Base-by-base conservation (phyloP, 2,888 invertebrate genomes). In the Synergus umbraculus region DNA sequence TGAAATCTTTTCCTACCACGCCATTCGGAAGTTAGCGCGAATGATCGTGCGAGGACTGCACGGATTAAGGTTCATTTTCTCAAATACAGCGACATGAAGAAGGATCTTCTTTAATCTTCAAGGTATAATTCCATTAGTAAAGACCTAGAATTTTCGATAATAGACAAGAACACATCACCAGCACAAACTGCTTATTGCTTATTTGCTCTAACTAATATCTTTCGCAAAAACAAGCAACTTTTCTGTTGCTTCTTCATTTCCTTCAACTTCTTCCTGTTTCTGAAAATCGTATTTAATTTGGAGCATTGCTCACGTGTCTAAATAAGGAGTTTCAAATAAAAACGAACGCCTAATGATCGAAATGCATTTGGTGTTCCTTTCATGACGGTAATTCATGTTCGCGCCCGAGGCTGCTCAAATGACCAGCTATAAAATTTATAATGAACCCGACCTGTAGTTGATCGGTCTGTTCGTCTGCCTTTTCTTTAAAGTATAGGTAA, bases 401-500 rank as follows among this genome's bases (percentile, higher is more conserved):
- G 78, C 77, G 73, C 73, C 63, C 22, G 64, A 79, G 85, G 79
- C 84, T 83, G 83, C 79, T 86, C 86, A 86, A 89, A 89, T 87
- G 89, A 87, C 88, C 87, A 86, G 85, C 85, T 87, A 88, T 88
- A 89, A 88, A 88, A 87, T 82, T 89, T 89, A 85, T 89, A 88
- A 88, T 86, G 89, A 89, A 87, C 85, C 83, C 79, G 83, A 83
- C 84, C 86, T 81, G 79, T 82, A 84, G 88, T 86, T 82, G 86
- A 86, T 87, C 84, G 86, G 82, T 82, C 82, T 83, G 81, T 83
- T 29, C 49, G 69, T n/a, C 37, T 54, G 37, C 69, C 49, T 69
- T 69, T 69, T 46, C 67, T 69, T 69, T 69, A 65, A 41, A 65
- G 65, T 65, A 65, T 64, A 64, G 64, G 41, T 66, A 41, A 60